Evolutionary conservation across 2,888 invertebrate species (phyloP).

Genomic region (Cryptus viduatorius): DNA sequence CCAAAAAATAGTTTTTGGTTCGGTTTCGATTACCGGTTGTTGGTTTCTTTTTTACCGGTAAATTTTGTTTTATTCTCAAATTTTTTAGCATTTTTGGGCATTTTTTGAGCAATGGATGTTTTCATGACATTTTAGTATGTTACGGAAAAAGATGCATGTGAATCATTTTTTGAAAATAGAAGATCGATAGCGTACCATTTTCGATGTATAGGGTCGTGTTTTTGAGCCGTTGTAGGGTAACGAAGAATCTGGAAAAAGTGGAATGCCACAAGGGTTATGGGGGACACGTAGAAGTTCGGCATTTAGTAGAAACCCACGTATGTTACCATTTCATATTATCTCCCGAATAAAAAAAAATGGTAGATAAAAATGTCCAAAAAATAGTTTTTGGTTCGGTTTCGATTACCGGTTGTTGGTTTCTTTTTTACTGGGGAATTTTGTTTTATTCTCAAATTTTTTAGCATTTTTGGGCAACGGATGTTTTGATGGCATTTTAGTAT

Average conservation of each 20-base stretch:
- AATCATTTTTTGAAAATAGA: too few species aligned
- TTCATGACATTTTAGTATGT: too few species aligned
- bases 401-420: background rate
- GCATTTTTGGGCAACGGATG: background rate
- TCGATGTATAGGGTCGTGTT: background rate
- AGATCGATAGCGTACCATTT: too few species aligned
- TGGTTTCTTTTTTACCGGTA: too few species aligned
- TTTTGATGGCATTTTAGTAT: too few species aligned
- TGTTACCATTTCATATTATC: background rate
- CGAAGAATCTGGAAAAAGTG: background rate
- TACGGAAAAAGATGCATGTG: too few species aligned
- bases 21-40: background rate
- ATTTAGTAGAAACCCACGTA: constrained; percentile 39
- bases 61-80: background rate
- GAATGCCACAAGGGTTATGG: constrained; percentile 54
- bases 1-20: background rate
- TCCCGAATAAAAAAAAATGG: too few species aligned
- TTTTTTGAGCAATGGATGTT: background rate
- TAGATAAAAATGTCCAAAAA: background rate
- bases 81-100: too few species aligned
- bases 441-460: background rate
- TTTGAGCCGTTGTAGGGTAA: background rate
- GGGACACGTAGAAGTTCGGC: constrained; percentile 8
- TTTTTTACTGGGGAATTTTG: background rate
- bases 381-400: background rate